phyloP scores from a whole-genome alignment of 2,113 vertebrate genomes.

The Rhabdornis inornatus region DNA sequence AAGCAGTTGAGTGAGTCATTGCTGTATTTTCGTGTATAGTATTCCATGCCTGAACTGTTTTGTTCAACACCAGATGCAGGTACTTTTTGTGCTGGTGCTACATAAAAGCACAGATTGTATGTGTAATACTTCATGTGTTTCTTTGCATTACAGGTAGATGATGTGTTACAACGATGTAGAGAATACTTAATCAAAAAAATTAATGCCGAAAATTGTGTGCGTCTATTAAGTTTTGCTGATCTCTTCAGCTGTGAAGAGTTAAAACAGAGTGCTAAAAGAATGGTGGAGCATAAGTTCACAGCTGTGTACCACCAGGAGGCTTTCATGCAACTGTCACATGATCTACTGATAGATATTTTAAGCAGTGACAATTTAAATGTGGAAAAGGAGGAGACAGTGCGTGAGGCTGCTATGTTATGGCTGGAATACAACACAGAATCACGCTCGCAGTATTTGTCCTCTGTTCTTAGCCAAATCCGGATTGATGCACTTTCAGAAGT shows the following conservation, averaged over 20 bases:
- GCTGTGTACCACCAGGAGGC: conserved; percentile 92
- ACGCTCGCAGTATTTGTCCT: conserved; percentile 94
- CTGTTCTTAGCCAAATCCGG: conserved; percentile 96
- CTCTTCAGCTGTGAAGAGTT: conserved; percentile 96
- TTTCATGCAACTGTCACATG: conserved; percentile 95
- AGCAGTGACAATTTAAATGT: conserved; percentile 99
- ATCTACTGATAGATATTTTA: conserved; percentile 93
- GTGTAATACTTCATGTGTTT: not conserved
- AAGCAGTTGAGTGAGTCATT: not conserved
- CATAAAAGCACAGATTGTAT: not conserved
- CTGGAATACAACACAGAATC: conserved; percentile 95
- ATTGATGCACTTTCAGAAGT: conserved; percentile 98
- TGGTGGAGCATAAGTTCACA: conserved; percentile 99
- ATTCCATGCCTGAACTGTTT: not conserved
- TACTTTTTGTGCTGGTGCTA: not conserved
- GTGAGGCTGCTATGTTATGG: conserved; percentile 98
- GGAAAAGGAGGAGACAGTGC: conserved; percentile 97
- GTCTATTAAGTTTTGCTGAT: conserved; percentile 94
- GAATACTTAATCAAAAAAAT: conserved; percentile 99
- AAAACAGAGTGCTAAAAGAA: conserved; percentile 94
- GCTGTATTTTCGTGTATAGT: not conserved
- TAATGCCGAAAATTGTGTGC: conserved; percentile 95
- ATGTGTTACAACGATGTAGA: conserved; percentile 88
- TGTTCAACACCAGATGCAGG: not conserved
- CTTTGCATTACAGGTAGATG: conserved; percentile 86